Base-by-base conservation (phyloP, 2,113 vertebrate genomes). In the Bufo bufo region DNA sequence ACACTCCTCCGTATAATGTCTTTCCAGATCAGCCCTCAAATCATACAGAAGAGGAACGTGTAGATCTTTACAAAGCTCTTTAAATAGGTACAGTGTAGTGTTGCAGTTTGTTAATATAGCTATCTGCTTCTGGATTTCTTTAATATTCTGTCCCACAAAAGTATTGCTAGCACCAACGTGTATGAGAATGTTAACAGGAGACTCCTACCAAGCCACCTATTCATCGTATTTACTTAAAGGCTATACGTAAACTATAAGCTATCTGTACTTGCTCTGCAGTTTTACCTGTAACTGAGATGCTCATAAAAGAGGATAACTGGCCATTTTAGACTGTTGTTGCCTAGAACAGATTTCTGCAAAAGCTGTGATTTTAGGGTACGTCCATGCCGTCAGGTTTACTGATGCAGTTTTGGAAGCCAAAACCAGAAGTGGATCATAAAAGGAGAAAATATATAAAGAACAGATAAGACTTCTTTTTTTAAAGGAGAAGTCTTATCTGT, bases 41-140 rank as follows among this genome's bases (percentile, higher is more conserved):
- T 88, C 69, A 77, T 77, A 43, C 7, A 84, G 56, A 87, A 87
- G 63, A 54, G 7, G 20, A 88, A 59, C 47, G 71, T 23, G 65
- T 77, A 88, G 87, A 88, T 88, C 80, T 52, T 33, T 16, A 63
- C 71, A 82, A 63, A 33, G 43, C 66, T 83, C 49, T 77, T 75
- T 82, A 78, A 87, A 66, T 52, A 77, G 72, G 20, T 47, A 52
- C 52, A 88, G 87, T 77, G 71, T 82, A 74, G 78, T 87, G 66
- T 87, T 83, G 79, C 80, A 88, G 56, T 20, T 82, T 43, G 77
- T 58, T 56, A 83, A 82, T 83, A 63, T 75, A 88, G 69, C 54
- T 33, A 82, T 69, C 71, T 45, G 72, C 58, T 77, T 54, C 65
- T 16, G 17, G 65, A 56, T 63, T 82, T 77, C 65, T 82, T 79